Evolutionary conservation across 2,797 vertebrate species (phyloP).

Genomic region (Benthosema pterotum): DNA sequence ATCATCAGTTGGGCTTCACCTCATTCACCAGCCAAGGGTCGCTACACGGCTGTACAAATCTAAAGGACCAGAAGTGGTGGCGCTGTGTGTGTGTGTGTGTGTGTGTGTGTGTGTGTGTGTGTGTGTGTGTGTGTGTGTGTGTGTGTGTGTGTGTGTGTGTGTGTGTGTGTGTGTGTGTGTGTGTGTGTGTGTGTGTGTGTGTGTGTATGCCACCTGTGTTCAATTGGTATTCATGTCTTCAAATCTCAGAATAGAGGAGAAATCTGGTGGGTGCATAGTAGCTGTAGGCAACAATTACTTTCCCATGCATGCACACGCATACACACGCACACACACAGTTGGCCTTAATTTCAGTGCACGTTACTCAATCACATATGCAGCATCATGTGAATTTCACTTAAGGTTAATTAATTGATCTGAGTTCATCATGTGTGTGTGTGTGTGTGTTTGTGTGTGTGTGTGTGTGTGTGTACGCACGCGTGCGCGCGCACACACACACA

Average conservation of each 20-base stretch:
- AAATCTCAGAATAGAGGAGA: slow-evolving; percentile 32
- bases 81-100: too few relatives aligned
- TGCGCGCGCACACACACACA: not conserved
- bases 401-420: too few relatives aligned
- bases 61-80: too few relatives aligned
- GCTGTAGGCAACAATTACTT: slow-evolving; percentile 10
- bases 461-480: not conserved
- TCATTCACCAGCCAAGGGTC: too few relatives aligned
- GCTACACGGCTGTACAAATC: too few relatives aligned
- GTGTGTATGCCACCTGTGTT: slow-evolving; percentile 8
- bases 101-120: slow-evolving; percentile 37
- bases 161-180: slow-evolving; percentile 14
- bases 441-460: not conserved
- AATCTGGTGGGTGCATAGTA: slow-evolving; percentile 43
- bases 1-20: too few relatives aligned
- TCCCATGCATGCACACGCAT: slow-evolving; percentile 2
- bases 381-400: too few relatives aligned
- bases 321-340: slow-evolving; percentile 8
- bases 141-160: slow-evolving; percentile 29
- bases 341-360: slow-evolving; percentile 10
- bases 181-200: not conserved
- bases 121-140: slow-evolving; percentile 10
- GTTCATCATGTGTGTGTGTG: not conserved
- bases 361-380: too few relatives aligned
- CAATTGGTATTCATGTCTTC: slow-evolving; percentile 43